Conservation (phyloP, 2,888 invertebrate genomes). For the Liposcelis brunnea region DNA sequence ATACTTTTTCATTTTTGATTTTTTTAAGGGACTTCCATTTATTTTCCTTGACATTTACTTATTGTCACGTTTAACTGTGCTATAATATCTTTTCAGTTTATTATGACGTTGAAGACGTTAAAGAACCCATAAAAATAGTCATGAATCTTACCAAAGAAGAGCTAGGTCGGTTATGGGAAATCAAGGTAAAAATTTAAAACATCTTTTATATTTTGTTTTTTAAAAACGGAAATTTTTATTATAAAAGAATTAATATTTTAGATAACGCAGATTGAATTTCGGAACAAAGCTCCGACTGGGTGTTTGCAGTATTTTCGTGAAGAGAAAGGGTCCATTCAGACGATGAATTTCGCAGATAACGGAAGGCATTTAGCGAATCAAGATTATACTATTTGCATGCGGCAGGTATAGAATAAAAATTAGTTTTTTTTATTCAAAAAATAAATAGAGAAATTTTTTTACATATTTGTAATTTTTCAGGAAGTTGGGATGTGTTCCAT, state of each 20-base stretch:
- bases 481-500: slow-evolving; percentile 55
- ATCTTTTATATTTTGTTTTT: background rate
- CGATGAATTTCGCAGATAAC: slow-evolving; percentile 45
- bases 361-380: slow-evolving; percentile 64
- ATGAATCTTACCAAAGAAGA: slow-evolving; percentile 41
- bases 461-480: too few relatives aligned
- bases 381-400: slow-evolving; percentile 58
- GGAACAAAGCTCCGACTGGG: slow-evolving; percentile 37
- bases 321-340: slow-evolving; percentile 14
- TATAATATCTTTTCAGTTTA: slow-evolving; percentile 35
- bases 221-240: background rate
- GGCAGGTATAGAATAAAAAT: slow-evolving; percentile 22
- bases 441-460: too few relatives aligned
- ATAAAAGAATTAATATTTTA: slow-evolving; percentile 21
- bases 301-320: slow-evolving; percentile 14
- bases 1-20: too few relatives aligned
- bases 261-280: slow-evolving; percentile 58
- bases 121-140: slow-evolving; percentile 31
- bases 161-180: slow-evolving; percentile 58
- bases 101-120: slow-evolving; percentile 40
- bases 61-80: background rate
- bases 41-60: too few relatives aligned
- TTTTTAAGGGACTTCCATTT: too few relatives aligned
- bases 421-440: slow-evolving; percentile 6
- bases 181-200: slow-evolving; percentile 23